Evolutionary conservation across 2,888 invertebrate genomes (phyloP).

Genomic region (Nomada lathburiana): DNA sequence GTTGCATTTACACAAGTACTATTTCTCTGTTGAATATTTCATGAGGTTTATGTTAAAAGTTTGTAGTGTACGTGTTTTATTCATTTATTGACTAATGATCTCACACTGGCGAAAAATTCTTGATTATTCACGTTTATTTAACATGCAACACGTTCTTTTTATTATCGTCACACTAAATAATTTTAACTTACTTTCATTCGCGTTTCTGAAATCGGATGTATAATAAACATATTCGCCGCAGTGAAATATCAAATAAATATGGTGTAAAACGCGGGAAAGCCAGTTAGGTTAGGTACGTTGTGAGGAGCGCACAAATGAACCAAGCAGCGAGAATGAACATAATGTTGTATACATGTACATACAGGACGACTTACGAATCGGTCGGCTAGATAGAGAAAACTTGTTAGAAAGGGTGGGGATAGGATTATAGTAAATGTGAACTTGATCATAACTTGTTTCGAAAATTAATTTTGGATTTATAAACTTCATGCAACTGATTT

Average conservation of each 20-base stretch:
- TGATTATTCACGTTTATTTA: neutral
- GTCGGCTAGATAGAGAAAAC: slow-evolving; percentile 9
- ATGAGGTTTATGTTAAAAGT: neutral
- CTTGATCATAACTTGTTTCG: neutral
- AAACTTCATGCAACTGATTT: neutral
- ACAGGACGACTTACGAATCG: slow-evolving; percentile 37
- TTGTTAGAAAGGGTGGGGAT: neutral
- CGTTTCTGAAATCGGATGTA: neutral
- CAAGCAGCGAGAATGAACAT: slow-evolving; percentile 17
- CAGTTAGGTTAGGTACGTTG: slow-evolving; percentile 59
- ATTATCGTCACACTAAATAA: neutral
- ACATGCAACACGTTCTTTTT: neutral
- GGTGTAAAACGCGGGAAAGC: slow-evolving; percentile 61
- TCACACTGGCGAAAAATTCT: neutral
- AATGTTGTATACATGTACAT: slow-evolving; percentile 20
- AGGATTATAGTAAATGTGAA: slow-evolving; percentile 6
- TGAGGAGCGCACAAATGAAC: slow-evolving; percentile 27
- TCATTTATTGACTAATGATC: neutral
- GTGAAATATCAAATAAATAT: slow-evolving; percentile 17
- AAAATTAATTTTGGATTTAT: neutral
- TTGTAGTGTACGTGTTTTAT: neutral
- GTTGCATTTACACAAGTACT: neutral
- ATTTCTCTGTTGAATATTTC: neutral
- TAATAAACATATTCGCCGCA: neutral
- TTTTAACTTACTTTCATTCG: neutral